These are phyloP conservation scores for Eulithis prunata DNA, from an alignment of 2,888 invertebrate genomes.

Conservation along the genomic window DNA sequence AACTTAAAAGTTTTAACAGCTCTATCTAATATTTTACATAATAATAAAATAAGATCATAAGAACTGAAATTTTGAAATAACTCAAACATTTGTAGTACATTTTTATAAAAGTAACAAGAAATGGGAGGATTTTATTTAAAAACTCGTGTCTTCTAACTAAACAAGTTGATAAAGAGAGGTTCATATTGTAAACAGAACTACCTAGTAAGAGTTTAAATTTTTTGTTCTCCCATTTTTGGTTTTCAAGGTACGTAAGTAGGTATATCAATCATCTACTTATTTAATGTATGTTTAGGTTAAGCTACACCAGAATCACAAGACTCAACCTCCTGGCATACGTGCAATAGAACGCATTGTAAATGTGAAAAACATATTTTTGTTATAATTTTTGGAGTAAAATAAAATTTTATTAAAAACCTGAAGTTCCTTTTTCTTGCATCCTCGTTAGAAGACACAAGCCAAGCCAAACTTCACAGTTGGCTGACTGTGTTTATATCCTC, in stretches of 20 bases:
- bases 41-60: constrained; percentile 18
- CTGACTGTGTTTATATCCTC: too few relatives aligned
- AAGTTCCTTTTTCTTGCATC: not conserved
- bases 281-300: not conserved
- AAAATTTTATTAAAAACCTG: constrained; percentile 34
- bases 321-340: constrained; percentile 32
- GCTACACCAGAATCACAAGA: constrained; percentile 16
- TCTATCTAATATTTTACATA: constrained; percentile 17
- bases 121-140: too few relatives aligned
- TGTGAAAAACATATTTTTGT: constrained; percentile 36
- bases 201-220: too few relatives aligned
- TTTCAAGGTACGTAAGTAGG: too few relatives aligned
- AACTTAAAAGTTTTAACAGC: constrained; percentile 8
- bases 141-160: too few relatives aligned
- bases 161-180: too few relatives aligned
- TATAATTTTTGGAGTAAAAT: constrained; percentile 39
- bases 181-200: too few relatives aligned
- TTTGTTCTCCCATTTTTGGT: too few relatives aligned
- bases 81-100: not conserved
- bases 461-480: too few relatives aligned
- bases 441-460: not conserved
- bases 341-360: constrained; percentile 38
- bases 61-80: not conserved
- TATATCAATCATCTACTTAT: too few relatives aligned
- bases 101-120: too few relatives aligned